phyloP scores from a whole-genome alignment of 2,113 vertebrate species.

The Lophotis ruficrista region DNA sequence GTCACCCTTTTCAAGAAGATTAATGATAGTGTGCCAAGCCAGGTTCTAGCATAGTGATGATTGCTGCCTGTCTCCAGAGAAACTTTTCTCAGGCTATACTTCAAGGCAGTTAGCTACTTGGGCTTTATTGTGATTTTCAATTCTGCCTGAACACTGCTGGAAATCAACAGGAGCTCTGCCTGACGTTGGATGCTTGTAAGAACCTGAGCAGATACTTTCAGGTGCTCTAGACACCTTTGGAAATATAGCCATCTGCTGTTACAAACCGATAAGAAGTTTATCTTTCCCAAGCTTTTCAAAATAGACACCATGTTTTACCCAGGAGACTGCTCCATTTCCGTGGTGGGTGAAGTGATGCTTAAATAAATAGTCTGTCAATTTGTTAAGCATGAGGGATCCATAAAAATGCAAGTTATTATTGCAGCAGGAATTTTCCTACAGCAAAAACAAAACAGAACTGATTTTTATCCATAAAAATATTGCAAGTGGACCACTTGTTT shows the following conservation, averaged over 20 bases:
- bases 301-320: background rate
- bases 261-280: background rate
- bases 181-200: background rate
- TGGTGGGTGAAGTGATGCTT: constrained; percentile 13
- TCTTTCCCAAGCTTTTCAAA: background rate
- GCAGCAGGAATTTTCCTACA: constrained; percentile 63
- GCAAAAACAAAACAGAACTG: constrained; percentile 30
- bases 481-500: constrained; percentile 2
- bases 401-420: constrained; percentile 55
- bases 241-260: background rate
- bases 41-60: background rate
- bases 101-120: background rate
- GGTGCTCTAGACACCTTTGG: background rate
- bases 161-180: background rate
- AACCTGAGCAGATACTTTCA: background rate
- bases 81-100: background rate
- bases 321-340: background rate
- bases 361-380: constrained; percentile 29
- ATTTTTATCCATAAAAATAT: background rate
- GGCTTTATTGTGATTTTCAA: background rate
- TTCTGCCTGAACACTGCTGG: background rate
- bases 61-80: background rate
- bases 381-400: constrained; percentile 54
- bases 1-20: background rate
- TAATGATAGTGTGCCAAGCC: background rate